These are phyloP conservation scores for Pinna nobilis DNA, from an alignment of 1,140 invertebrate species.

Conservation along the genomic window DNA sequence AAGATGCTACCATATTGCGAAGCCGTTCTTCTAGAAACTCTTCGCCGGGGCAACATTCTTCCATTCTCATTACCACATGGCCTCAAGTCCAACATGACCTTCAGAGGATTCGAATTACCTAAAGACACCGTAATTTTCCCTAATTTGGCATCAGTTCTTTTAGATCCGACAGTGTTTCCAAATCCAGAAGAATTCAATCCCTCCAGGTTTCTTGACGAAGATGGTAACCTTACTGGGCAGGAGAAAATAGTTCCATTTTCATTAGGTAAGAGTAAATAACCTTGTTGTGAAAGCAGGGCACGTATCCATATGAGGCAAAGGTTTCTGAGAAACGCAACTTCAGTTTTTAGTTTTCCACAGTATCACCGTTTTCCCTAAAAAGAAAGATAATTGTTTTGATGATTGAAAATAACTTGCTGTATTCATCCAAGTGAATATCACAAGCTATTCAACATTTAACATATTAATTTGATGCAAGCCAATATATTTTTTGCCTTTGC, in stretches of 20 bases:
- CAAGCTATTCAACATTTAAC: too few relatives aligned
- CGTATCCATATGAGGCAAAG: too few relatives aligned
- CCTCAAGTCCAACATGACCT: conserved; percentile 46
- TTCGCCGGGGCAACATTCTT: conserved; percentile 68
- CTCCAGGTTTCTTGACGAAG: conserved; percentile 76
- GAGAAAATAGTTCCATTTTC: conserved; percentile 49
- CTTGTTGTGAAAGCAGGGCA: too few relatives aligned
- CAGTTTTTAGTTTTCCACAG: too few relatives aligned
- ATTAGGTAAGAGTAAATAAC: conserved; percentile 41
- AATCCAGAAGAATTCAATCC: conserved; percentile 83
- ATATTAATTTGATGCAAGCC: too few relatives aligned
- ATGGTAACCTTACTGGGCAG: conserved; percentile 24
- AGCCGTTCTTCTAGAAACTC: conserved; percentile 68
- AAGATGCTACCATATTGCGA: conserved; percentile 52
- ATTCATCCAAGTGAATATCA: too few relatives aligned
- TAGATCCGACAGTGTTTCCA: conserved; percentile 77
- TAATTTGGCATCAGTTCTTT: conserved; percentile 62
- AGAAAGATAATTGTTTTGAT: too few relatives aligned
- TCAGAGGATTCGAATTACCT: conserved; percentile 64
- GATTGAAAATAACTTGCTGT: too few relatives aligned
- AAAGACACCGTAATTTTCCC: conserved; percentile 61
- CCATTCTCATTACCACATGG: conserved; percentile 67
- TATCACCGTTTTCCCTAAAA: too few relatives aligned
- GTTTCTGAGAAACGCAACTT: too few relatives aligned
- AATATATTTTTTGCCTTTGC: too few relatives aligned